Conservation (phyloP, 2,888 invertebrate genomes). For the Sminthurinus aureus region DNA sequence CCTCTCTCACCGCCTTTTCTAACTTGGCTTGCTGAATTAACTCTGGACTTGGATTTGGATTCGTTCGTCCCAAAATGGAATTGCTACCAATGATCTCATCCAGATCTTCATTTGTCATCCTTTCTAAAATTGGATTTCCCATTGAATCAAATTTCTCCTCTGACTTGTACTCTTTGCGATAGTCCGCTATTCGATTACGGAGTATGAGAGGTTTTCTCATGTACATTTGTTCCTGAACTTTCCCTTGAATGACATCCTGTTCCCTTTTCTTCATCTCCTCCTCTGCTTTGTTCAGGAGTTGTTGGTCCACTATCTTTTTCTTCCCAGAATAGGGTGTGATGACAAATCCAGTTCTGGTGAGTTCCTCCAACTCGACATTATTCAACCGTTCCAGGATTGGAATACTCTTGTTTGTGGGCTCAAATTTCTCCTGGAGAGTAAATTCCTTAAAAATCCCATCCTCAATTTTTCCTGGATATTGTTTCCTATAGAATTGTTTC, state of each 20-base stretch:
- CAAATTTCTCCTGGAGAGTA: conserved; percentile 20
- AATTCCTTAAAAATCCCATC: conserved; percentile 14
- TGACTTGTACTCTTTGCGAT: neutral
- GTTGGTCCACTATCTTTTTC: neutral
- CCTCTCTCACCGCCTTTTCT: neutral
- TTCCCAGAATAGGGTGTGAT: neutral
- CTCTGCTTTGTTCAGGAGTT: neutral
- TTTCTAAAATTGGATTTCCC: conserved; percentile 16
- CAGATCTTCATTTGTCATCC: neutral
- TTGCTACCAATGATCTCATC: neutral
- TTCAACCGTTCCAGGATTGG: conserved; percentile 9
- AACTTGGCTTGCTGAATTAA: neutral
- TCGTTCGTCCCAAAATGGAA: too few species aligned
- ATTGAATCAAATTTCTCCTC: conserved; percentile 26
- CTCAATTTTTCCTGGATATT: neutral
- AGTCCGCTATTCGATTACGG: neutral
- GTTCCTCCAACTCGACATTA: conserved; percentile 5
- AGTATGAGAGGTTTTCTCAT: neutral
- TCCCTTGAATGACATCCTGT: neutral
- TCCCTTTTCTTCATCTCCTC: neutral
- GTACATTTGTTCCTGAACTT: neutral
- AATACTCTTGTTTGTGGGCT: neutral
- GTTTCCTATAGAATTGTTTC: neutral
- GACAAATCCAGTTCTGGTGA: neutral
- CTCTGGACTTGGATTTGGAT: neutral